A percentile compares a stretch with the other conserved stretches of the same genome.
Evolutionary conservation across 2,113 vertebrate genomes (phyloP).

Genomic region (Pygoscelis adeliae): DNA sequence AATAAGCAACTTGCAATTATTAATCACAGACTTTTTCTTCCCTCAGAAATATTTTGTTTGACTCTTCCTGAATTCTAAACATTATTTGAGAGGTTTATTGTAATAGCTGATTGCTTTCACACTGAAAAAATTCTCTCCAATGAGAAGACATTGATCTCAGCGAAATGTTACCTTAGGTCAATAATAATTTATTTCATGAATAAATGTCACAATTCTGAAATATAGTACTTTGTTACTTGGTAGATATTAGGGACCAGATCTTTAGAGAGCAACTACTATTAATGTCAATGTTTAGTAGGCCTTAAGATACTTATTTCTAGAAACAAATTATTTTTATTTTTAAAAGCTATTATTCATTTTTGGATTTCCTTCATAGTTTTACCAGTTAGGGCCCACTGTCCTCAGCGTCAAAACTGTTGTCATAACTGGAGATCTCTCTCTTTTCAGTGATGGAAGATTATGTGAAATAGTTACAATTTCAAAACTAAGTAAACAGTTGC

Average conservation of each 20-base stretch:
- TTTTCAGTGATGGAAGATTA: background rate
- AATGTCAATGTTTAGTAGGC: background rate
- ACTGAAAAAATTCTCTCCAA: background rate
- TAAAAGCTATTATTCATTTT: background rate
- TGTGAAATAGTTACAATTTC: background rate
- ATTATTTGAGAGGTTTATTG: background rate
- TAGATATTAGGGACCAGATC: background rate
- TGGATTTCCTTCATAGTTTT: background rate
- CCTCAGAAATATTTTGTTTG: background rate
- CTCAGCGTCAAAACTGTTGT: background rate
- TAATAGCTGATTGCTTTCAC: background rate
- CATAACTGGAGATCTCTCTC: background rate
- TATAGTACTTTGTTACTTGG: background rate
- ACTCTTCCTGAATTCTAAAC: background rate
- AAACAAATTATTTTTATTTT: background rate
- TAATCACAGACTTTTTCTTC: background rate
- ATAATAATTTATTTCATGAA: background rate
- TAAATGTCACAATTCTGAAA: background rate
- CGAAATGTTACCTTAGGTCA: background rate
- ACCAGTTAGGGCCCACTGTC: background rate
- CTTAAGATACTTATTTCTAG: background rate
- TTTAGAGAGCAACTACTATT: background rate
- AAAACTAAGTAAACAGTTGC: background rate
- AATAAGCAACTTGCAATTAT: background rate
- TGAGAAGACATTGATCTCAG: background rate